Conservation (phyloP, 2,113 vertebrate species). For the Lycocorax pyrrhopterus region DNA sequence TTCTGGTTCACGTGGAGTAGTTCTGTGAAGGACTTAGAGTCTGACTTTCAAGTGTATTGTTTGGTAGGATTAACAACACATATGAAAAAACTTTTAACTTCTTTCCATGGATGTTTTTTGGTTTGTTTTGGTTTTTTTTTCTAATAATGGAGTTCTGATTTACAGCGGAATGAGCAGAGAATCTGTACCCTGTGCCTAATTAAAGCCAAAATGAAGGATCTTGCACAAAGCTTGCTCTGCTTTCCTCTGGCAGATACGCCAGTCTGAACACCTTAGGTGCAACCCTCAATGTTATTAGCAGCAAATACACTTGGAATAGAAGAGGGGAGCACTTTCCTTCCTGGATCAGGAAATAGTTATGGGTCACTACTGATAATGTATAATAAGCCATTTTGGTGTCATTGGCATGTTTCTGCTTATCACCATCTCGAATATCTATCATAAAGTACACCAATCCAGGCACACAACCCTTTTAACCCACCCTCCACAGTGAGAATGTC, state of each 20-base stretch:
- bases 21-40: background rate
- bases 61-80: background rate
- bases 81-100: background rate
- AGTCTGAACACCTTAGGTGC: background rate
- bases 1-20: background rate
- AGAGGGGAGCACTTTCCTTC: background rate
- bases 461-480: background rate
- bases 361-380: background rate
- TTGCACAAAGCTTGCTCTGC: background rate
- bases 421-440: background rate
- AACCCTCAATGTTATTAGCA: background rate
- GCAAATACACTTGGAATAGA: background rate
- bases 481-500: background rate
- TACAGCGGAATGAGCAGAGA: background rate
- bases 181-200: background rate
- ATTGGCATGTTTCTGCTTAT: background rate
- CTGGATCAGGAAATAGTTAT: background rate
- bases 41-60: background rate
- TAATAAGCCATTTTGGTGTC: background rate
- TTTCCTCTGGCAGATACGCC: background rate
- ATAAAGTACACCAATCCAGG: background rate
- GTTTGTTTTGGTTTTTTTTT: background rate
- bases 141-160: background rate
- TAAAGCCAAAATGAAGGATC: background rate
- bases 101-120: background rate